phyloP scores from a whole-genome alignment of 1,140 invertebrate genomes.

The Platorchestia sp. region DNA sequence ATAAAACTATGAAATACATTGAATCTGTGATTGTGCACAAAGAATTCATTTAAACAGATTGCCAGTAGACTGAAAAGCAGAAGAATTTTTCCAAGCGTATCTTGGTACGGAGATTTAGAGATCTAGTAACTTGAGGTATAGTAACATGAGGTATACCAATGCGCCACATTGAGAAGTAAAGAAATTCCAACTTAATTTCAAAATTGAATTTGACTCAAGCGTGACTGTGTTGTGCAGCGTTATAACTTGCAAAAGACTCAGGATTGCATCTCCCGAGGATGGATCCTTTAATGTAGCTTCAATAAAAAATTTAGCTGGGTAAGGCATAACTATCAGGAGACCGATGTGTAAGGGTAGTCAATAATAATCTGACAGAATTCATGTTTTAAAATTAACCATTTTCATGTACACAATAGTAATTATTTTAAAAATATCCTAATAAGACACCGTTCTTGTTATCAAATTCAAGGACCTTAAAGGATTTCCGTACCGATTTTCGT shows the following conservation, averaged over 20 bases:
- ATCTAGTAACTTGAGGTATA: too few species aligned
- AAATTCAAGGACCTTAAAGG: not conserved
- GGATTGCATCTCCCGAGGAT: not conserved
- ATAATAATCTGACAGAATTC: not conserved
- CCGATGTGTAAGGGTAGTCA: not conserved
- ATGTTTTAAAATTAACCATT: not conserved
- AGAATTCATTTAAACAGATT: not conserved
- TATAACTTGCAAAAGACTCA: too few species aligned
- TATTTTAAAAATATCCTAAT: not conserved
- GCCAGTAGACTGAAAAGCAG: not conserved
- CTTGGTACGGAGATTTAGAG: not conserved
- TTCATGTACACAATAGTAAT: too few species aligned
- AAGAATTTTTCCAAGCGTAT: not conserved
- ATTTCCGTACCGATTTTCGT: not conserved
- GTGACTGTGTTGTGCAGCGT: too few species aligned
- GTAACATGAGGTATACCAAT: too few species aligned
- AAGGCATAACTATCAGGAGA: not conserved
- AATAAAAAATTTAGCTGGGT: not conserved
- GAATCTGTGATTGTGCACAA: not conserved
- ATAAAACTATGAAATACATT: not conserved
- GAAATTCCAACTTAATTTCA: not conserved
- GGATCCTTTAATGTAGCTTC: not conserved
- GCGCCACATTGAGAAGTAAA: not conserved
- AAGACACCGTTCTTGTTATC: not conserved
- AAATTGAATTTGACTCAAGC: not conserved